phyloP scores from a whole-genome alignment of 2,888 invertebrate genomes.

The Stenichneumon culpator region DNA sequence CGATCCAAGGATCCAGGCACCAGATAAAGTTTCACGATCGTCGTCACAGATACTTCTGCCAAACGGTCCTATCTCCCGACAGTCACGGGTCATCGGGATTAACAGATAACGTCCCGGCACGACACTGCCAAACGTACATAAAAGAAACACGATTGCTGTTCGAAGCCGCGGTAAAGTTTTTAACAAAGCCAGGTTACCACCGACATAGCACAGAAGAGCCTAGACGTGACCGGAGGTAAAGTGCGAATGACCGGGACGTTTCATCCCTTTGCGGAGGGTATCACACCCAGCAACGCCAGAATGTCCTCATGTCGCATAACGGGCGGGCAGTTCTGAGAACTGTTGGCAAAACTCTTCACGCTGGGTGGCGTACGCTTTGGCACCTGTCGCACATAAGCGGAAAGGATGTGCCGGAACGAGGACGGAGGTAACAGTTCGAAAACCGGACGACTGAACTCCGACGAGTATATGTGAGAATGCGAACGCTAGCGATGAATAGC shows the following conservation, averaged over 20 bases:
- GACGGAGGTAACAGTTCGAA: constrained; percentile 51
- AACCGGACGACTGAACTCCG: constrained; percentile 62
- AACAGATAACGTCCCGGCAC: neutral
- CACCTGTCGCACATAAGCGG: constrained; percentile 58
- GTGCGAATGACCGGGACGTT: constrained; percentile 24
- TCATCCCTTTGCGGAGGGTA: constrained; percentile 16
- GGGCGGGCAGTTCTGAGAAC: constrained; percentile 53
- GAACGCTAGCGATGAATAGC: constrained; percentile 73
- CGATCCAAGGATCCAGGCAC: neutral
- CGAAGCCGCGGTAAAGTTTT: constrained; percentile 12
- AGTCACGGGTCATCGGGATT: neutral
- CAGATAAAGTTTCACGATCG: constrained; percentile 8
- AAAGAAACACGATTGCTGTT: constrained; percentile 22
- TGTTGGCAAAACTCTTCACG: constrained; percentile 53
- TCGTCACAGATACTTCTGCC: neutral
- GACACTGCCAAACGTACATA: neutral
- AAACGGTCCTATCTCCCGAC: neutral
- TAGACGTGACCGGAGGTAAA: constrained; percentile 30
- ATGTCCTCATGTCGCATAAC: constrained; percentile 12
- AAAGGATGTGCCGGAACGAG: constrained; percentile 43
- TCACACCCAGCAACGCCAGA: constrained; percentile 19
- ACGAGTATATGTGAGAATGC: constrained; percentile 69
- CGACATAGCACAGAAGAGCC: neutral
- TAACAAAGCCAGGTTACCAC: constrained; percentile 32
- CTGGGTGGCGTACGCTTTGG: constrained; percentile 20